Evolutionary conservation across 1,140 invertebrate species (phyloP), one percentile per base, ranked within the genome.

Genomic region (Portunus trituberculatus): DNA sequence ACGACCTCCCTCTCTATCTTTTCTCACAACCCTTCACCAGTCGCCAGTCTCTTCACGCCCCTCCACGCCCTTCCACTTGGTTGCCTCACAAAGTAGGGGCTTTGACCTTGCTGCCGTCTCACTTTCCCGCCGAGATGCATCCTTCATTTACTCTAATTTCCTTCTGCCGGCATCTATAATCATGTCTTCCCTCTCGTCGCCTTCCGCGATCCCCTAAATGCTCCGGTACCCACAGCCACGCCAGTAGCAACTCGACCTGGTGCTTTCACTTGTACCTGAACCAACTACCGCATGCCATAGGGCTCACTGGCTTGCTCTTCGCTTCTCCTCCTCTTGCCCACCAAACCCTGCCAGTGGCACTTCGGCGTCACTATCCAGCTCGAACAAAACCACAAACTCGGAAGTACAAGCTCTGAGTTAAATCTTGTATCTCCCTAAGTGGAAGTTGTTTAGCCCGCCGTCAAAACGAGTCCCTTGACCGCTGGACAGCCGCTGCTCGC

Each of bases 211-310:
- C 20, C n/a, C 6, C n/a, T n/a, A 59, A 59, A 7, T 20, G 10
- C 67, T 8, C 67, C 20, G 67, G 16, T 20, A 25, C 0, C 67
- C 67, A n/a, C n/a, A n/a, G 67, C 67, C 67, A 25, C 67, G 8
- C n/a, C 67, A 76, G 20, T 76, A 76, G 67, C 67, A n/a, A 76
- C 67, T n/a, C 20, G 52, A 76, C 20, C 67, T 59, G 67, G 67
- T 76, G 67, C 67, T 76, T 76, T 76, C 67, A 76, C 67, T 76
- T n/a, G 67, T 76, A 76, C 67, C 67, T 76, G 12, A n/a, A n/a
- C 67, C 67, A n/a, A 76, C 67, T 59, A 76, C 67, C 67, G 67
- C 67, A 76, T 76, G 67, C 67, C 67, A 76, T 25, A 76, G 20
- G 67, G 67, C n/a, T 76, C 67, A 76, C 67, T 76, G 67, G 67